Percentiles rank a stretch among this genome's conserved stretches.
Evolutionary conservation across 2,113 vertebrate species (phyloP).

Genomic region (Chamaea fasciata): DNA sequence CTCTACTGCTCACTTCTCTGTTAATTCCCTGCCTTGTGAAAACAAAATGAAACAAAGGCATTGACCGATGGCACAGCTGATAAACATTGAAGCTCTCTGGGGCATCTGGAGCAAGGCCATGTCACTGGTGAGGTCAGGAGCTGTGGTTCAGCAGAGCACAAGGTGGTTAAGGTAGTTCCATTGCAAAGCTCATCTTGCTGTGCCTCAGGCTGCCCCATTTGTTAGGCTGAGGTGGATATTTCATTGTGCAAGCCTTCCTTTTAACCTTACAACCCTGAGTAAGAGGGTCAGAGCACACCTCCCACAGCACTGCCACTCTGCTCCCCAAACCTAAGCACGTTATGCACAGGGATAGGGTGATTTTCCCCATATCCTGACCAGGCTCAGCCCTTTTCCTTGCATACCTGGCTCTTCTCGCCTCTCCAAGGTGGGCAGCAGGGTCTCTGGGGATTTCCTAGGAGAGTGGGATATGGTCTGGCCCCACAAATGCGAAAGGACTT

Average conservation of each 20-base stretch:
- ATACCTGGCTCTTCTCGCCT: background rate
- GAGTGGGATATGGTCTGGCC: background rate
- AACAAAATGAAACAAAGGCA: background rate
- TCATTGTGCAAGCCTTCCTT: background rate
- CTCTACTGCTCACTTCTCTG: background rate
- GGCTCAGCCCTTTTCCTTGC: background rate
- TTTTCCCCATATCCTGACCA: background rate
- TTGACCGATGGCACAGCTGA: background rate
- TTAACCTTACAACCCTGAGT: background rate
- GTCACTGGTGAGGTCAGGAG: background rate
- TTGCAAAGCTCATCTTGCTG: background rate
- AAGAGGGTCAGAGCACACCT: background rate
- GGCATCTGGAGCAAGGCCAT: background rate
- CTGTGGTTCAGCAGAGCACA: rapidly evolving
- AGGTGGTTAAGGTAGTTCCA: background rate
- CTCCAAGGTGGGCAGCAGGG: background rate
- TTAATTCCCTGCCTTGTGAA: background rate
- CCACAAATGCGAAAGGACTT: background rate
- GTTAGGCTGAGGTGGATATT: background rate
- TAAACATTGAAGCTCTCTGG: background rate
- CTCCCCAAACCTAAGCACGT: background rate
- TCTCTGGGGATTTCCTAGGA: background rate
- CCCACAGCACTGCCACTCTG: background rate
- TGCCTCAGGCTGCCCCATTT: background rate
- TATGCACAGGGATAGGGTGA: background rate